phyloP scores from a whole-genome alignment of 2,888 invertebrate genomes.

The Chymomyza fuscimana region DNA sequence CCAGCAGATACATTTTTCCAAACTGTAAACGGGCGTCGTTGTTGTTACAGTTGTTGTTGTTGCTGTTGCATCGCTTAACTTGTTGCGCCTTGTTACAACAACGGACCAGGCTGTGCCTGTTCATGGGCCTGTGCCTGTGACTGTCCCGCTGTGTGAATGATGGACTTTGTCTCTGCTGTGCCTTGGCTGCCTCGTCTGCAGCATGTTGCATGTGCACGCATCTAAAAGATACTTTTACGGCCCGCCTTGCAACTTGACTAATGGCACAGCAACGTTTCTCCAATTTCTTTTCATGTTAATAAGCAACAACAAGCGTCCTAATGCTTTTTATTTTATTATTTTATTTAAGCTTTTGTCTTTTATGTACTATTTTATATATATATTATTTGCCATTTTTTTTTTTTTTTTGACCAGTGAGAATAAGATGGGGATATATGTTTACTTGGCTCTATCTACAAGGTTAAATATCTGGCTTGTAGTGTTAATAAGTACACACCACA shows the following conservation, averaged over 20 bases:
- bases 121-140: constrained; percentile 30
- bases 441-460: constrained; percentile 29
- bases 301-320: constrained; percentile 34
- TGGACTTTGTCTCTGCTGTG: constrained; percentile 67
- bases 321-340: constrained; percentile 32
- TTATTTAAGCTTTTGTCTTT: constrained; percentile 40
- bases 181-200: constrained; percentile 23
- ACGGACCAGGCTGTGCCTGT: constrained; percentile 46
- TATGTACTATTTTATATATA: background rate
- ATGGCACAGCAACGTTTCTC: constrained; percentile 56
- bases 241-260: constrained; percentile 66
- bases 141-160: constrained; percentile 77
- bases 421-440: constrained; percentile 11
- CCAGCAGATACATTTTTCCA: constrained; percentile 71
- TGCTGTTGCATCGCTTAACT: constrained; percentile 50
- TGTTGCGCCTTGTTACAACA: constrained; percentile 50
- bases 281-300: constrained; percentile 62
- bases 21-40: constrained; percentile 32
- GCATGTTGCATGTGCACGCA: constrained; percentile 14
- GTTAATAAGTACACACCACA: background rate
- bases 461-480: background rate
- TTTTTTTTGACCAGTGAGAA: constrained; percentile 10
- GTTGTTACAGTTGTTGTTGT: constrained; percentile 30
- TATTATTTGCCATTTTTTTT: constrained; percentile 12
- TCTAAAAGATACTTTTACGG: constrained; percentile 73